Base-by-base conservation (phyloP, 1,140 invertebrate genomes). In the Trinorchestia longiramus region DNA sequence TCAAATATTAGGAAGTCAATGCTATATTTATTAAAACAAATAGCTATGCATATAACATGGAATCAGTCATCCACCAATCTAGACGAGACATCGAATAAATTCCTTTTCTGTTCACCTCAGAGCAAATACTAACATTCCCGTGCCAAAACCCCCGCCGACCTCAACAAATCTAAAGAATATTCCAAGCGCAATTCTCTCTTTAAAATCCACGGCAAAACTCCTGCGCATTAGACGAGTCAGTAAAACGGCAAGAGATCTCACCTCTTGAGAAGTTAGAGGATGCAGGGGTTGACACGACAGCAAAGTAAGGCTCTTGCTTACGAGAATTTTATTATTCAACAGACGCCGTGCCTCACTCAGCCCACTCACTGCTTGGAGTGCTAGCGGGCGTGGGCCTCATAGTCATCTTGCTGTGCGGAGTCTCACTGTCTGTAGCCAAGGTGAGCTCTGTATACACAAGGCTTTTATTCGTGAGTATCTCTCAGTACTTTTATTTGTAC, bases 331-430 rank as follows among this genome's bases (percentile, higher is more conserved):
- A 45, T 94, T 47, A 94, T 94, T 94, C 44, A 44, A 43, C 92
- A 94, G 92, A 94, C 44, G 43, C 92, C 40, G 92, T 43, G 92
- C 47, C 92, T 43, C 92, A 47, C 44, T 94, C 92, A 15, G 43
- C 92, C 43, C 44, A 44, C 36, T 94, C 92, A 17, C 92, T 94
- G 43, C 92, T 94, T 23, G 92, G 92, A 8, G 92, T 47, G 43
- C 11, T 45, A 44, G 92, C 92, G 3, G 92, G 92, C 0, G 43
- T 45, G 43, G 43, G 43, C 11, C 92, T 94, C 0, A 36, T 94
- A 8, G 43, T 47, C 41, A 15, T 94, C 43, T n/a, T 94, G 0
- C 6, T 94, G 41, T 94, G 92, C 44, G 92, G 92, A 40, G 92
- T 94, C 3, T 94, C 92, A 6, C 43, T 94, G 19, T 94, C 92